Conservation (phyloP, 2,797 vertebrate species). For the Arremon brunneinucha region DNA sequence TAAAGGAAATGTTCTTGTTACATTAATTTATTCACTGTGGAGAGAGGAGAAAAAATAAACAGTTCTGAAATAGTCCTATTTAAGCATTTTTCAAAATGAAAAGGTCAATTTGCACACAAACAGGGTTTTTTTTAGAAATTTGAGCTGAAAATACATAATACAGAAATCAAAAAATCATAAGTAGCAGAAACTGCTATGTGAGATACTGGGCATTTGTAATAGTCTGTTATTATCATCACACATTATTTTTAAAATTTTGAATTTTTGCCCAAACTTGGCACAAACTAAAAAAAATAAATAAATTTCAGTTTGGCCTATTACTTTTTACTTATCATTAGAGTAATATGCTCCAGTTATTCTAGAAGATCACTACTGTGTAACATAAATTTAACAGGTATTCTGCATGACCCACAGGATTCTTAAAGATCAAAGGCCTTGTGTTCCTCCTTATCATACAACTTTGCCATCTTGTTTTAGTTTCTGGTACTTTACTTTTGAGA, state of each 20-base stretch:
- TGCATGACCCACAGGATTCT: background rate
- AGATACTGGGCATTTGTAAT: fast-evolving
- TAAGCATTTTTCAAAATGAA: background rate
- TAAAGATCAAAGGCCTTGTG: background rate
- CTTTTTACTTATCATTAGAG: background rate
- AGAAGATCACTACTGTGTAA: background rate
- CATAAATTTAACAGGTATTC: background rate
- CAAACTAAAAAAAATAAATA: background rate
- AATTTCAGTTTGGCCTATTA: background rate
- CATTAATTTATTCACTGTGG: background rate
- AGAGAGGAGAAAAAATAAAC: background rate
- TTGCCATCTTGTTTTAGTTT: background rate
- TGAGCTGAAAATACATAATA: background rate
- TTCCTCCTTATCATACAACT: background rate
- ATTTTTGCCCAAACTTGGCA: background rate
- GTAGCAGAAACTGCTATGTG: background rate
- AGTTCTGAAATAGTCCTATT: background rate
- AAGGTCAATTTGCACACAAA: background rate
- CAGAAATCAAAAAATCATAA: background rate
- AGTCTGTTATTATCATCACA: background rate
- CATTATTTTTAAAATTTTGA: background rate
- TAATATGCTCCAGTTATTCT: background rate
- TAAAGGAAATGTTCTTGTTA: background rate
- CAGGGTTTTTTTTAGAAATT: background rate
- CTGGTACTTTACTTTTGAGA: background rate